Evolutionary conservation across 2,797 vertebrate genomes (phyloP).

Genomic region (Agapornis canus): DNA sequence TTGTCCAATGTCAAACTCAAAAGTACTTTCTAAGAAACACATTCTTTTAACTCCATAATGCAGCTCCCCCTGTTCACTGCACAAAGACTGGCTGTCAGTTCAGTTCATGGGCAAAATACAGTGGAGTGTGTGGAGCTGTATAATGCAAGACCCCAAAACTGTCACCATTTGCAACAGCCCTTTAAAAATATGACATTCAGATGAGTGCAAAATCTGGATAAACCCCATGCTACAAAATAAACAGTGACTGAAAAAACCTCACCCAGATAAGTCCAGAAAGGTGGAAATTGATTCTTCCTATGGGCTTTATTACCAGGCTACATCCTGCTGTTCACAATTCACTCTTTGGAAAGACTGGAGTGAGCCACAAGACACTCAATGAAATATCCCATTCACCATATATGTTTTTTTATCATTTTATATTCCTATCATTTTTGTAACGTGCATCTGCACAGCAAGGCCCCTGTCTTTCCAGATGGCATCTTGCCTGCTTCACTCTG

Average conservation of each 20-base stretch:
- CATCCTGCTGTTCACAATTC: not conserved
- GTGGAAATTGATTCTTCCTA: not conserved
- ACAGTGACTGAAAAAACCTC: not conserved
- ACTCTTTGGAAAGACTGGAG: not conserved
- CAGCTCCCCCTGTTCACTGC: not conserved
- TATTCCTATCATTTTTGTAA: constrained; percentile 25
- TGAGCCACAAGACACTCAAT: not conserved
- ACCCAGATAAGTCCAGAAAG: not conserved
- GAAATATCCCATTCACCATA: not conserved
- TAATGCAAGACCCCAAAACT: not conserved
- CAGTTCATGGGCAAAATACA: not conserved
- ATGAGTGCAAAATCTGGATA: not conserved
- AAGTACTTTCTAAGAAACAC: not conserved
- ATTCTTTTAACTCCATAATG: not conserved
- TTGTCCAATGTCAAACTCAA: not conserved
- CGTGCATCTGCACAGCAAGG: constrained; percentile 34
- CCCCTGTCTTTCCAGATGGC: constrained; percentile 55
- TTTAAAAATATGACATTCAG: not conserved
- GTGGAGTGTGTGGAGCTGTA: not conserved
- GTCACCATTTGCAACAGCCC: not conserved
- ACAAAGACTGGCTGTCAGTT: not conserved
- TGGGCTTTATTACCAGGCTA: not conserved
- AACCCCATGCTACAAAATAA: not conserved
- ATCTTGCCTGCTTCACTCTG: constrained; percentile 46
- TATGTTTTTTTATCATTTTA: constrained; percentile 12